Percentiles rank a stretch among this genome's conserved stretches.
Conservation (phyloP, 2,113 vertebrate species). For the Zosterops borbonicus region DNA sequence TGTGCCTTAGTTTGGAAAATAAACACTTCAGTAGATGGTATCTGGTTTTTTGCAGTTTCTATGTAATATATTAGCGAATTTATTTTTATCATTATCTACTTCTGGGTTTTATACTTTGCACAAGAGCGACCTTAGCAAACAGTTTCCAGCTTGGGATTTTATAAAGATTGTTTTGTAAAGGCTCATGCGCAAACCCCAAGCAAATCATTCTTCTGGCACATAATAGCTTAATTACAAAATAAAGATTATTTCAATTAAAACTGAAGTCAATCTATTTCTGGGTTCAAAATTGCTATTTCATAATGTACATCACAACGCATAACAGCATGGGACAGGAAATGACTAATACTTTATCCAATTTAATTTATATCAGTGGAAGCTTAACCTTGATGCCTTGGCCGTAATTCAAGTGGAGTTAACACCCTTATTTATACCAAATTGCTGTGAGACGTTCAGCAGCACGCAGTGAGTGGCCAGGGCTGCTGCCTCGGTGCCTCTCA, state of each 20-base stretch:
- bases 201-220: neutral
- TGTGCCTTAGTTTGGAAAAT: neutral
- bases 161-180: neutral
- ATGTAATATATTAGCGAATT: neutral
- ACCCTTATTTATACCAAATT: neutral
- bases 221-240: constrained; percentile 30
- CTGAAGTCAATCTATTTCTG: neutral
- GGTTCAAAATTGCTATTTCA: constrained; percentile 21
- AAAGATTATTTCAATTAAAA: constrained; percentile 44
- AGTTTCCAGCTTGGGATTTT: neutral
- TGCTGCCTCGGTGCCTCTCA: neutral
- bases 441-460: neutral
- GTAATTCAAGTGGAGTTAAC: neutral
- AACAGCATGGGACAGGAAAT: constrained; percentile 23
- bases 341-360: constrained; percentile 44
- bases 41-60: neutral
- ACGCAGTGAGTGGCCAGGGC: rapidly evolving
- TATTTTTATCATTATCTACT: neutral
- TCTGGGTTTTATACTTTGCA: neutral
- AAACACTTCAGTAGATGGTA: neutral
- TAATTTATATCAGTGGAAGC: constrained; percentile 36
- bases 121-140: neutral
- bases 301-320: neutral
- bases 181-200: rapidly evolving
- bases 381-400: constrained; percentile 49